Base-by-base conservation (phyloP, 2,888 invertebrate genomes). In the Orthosia gothica region DNA sequence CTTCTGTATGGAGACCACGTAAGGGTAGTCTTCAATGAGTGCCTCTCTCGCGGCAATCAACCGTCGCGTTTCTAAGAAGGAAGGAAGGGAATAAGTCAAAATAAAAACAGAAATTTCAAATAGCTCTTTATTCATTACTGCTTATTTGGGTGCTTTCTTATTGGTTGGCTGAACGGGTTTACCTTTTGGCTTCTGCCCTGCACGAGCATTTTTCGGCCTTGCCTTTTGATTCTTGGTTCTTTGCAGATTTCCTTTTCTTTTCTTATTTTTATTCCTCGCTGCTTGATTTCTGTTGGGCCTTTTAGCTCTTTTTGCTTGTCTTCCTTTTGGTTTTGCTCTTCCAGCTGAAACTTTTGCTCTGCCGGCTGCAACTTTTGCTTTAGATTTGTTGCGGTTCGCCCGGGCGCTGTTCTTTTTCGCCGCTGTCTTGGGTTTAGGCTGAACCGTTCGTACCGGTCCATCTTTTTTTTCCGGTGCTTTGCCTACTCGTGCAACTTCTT, bases 1-100 rank as follows among this genome's bases (percentile, higher is more conserved):
- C 80, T 95, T 96, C 84, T 95, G 95, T 50, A 96, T 95, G 5
- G 96, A 95, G 20, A 96, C 92, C 80, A 92, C 91, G 84, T 95
- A 96, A 3, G 96, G 96, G 69, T 93, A 96, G 57, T 94, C 92
- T 64, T 93, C 94, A 58, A 95, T 94, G 70, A 85, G 20, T 0
- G 94, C 95, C 67, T 96, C 94, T 73, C 85, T 90, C 12, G 90
- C 93, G 5, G 92, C 91, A 76, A 93, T 94, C 81, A 96, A 86
- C 67, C 96, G 90, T 79, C 96, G 90, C 63, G 87, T 84, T n/a
- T 85, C 89, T 76, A 80, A 47, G 69, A 70, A 78, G 81, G 85
- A 64, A 78, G 83, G 74, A 82, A 86, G 86, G 88, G 84, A 72
- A 62, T 70, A 55, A 73, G 76, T 81, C 62, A 85, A 85, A 87